These are phyloP conservation scores for Poeciliopsis gracilis DNA, from an alignment of 2,797 vertebrate species.

Conservation along the genomic window DNA sequence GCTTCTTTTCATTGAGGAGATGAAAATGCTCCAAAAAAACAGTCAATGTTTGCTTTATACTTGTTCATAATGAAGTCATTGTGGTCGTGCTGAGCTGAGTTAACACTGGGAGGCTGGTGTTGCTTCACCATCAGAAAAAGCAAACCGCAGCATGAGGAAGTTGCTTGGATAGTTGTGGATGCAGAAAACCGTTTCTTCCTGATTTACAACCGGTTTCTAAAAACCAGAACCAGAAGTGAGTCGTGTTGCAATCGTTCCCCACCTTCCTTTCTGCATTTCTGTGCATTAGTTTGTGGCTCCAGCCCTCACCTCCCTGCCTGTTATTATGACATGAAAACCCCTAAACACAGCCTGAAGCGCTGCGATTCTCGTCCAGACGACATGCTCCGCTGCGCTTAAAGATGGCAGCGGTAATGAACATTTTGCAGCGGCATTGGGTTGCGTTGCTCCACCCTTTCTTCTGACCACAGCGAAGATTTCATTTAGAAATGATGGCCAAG, in stretches of 20 bases:
- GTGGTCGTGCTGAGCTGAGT: not conserved
- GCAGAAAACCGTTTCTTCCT: constrained; percentile 5
- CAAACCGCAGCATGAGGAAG: constrained; percentile 1
- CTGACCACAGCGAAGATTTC: constrained; percentile 37
- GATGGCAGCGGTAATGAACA: constrained; percentile 24
- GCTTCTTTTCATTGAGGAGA: not conserved
- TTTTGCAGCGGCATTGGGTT: constrained; percentile 15
- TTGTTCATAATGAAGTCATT: not conserved
- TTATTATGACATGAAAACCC: constrained; percentile 43
- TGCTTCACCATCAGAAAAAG: not conserved
- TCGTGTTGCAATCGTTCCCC: not conserved
- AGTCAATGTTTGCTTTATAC: not conserved
- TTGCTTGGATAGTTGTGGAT: not conserved
- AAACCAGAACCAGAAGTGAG: not conserved
- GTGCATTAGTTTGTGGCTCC: constrained; percentile 9
- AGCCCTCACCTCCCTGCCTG: constrained; percentile 20
- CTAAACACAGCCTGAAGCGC: constrained; percentile 12
- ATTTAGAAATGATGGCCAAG: constrained; percentile 27
- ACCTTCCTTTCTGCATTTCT: constrained; percentile 7
- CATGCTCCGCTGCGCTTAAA: constrained; percentile 26
- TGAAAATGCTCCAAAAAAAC: not conserved
- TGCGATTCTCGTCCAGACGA: constrained; percentile 19
- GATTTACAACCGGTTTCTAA: not conserved
- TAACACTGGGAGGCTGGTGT: not conserved
- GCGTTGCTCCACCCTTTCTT: constrained; percentile 51